Percentiles rank a stretch among this genome's conserved stretches.
phyloP scores from a whole-genome alignment of 53 echinoderm and acorn worm genomes.

The Antedon mediterranea region DNA sequence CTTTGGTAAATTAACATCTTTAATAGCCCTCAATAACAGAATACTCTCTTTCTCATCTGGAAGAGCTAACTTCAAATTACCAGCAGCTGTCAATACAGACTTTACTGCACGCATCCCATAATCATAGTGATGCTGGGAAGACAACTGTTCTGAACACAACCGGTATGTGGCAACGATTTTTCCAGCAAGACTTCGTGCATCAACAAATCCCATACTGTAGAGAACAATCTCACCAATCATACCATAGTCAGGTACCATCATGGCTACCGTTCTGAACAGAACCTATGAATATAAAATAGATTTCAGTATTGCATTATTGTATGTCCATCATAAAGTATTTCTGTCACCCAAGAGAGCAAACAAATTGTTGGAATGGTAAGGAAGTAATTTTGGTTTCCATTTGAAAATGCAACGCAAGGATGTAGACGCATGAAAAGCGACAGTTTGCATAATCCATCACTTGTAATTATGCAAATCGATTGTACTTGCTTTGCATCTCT shows the following conservation, averaged over 20 bases:
- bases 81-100: slow-evolving; percentile 91
- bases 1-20: slow-evolving; percentile 94
- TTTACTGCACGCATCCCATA: slow-evolving; percentile 99
- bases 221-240: slow-evolving; percentile 92
- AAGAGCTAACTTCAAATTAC: slow-evolving; percentile 85
- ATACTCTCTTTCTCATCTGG: slow-evolving; percentile 71
- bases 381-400: too few species aligned
- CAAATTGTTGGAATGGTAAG: too few species aligned
- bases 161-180: slow-evolving; percentile 95
- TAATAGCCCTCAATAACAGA: slow-evolving; percentile 84
- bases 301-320: too few species aligned
- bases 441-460: too few species aligned
- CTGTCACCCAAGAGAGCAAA: too few species aligned
- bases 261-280: slow-evolving; percentile 93
- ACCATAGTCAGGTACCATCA: slow-evolving; percentile 99
- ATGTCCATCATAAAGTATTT: too few species aligned
- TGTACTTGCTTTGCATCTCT: too few species aligned
- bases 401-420: too few species aligned
- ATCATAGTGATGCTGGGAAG: slow-evolving; percentile 97
- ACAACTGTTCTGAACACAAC: slow-evolving; percentile 85
- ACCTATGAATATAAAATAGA: slow-evolving; percentile 25
- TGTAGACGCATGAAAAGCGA: too few species aligned
- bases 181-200: slow-evolving; percentile 71
- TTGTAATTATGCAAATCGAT: too few species aligned
- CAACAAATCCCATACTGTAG: slow-evolving; percentile 96